Base-by-base conservation (phyloP, 2,888 invertebrate species). In the Tricholauxania praeusta region DNA sequence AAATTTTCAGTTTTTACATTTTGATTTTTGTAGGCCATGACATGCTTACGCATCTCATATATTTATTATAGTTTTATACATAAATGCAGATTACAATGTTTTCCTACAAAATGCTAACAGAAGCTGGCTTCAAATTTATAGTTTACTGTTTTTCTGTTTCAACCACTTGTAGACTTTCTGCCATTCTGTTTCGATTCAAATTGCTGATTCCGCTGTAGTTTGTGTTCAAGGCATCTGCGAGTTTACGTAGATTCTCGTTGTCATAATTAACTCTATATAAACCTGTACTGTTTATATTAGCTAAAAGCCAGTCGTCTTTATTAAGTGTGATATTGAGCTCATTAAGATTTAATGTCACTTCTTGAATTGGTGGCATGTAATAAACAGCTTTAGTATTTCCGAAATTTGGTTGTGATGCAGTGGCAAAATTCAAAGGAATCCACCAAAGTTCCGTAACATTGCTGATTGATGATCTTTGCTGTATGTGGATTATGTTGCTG, bases 231-330 rank as follows among this genome's bases (percentile, higher is more conserved):
- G 75, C 90, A 48, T 89, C 87, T 19, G 90, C 90, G 1, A 95
- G 88, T 0, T 89, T 86, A 0, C 85, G 81, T 92, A 93, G 93
- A 82, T 92, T 92, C 0, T 83, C 82, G 0, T 79, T 78, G 62
- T 93, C 92, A 77, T 94, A 94, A 81, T 92, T 91, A 1, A 92
- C 91, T 80, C 92, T 86, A 85, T 91, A 92, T 82, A 77, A 72
- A 2, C 79, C 77, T 5, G 77, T 78, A 52, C 78, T 78, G 19
- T 79, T 75, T 14, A 78, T 78, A 57, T 82, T 81, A 0, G 79
- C 63, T 28, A 82, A 69, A 19, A 81, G 53, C 81, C 82, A 82
- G 22, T 80, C 80, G 10, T 72, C 47, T 10, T 66, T 52, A 2
- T 68, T 65, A 2, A 76, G n/a, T 32, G 69, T 71, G 12, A 74